Evolutionary conservation across 2,888 invertebrate genomes (phyloP).

Genomic region (Noctua comes): DNA sequence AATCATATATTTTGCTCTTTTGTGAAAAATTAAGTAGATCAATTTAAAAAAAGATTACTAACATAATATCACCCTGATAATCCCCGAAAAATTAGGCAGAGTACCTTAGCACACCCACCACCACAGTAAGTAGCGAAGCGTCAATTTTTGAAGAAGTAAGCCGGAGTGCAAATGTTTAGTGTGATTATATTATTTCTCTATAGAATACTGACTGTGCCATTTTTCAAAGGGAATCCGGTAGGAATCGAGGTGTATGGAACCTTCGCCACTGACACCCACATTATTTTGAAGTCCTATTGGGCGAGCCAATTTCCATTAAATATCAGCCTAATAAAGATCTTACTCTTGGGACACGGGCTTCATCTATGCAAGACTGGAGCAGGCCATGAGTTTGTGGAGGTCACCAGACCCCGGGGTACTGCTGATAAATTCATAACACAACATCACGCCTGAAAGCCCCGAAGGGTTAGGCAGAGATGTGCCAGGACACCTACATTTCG

Average conservation of each 20-base stretch:
- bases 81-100: neutral
- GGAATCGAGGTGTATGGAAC: too few relatives aligned
- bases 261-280: too few relatives aligned
- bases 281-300: neutral
- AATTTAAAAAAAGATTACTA: neutral
- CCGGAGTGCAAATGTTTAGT: too few relatives aligned
- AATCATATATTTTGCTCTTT: conserved; percentile 20
- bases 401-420: neutral
- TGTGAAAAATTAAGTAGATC: conserved; percentile 1
- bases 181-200: too few relatives aligned
- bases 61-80: neutral
- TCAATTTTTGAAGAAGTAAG: too few relatives aligned
- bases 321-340: too few relatives aligned
- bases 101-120: neutral
- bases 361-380: neutral
- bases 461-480: neutral
- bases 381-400: neutral
- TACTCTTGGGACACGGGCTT: neutral
- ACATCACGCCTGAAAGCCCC: neutral
- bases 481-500: neutral
- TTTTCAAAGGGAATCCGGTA: too few relatives aligned
- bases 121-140: too few relatives aligned
- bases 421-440: neutral
- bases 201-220: too few relatives aligned
- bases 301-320: neutral